phyloP scores from a whole-genome alignment of 2,113 vertebrate genomes.

The Tenebrosternarchus preto region DNA sequence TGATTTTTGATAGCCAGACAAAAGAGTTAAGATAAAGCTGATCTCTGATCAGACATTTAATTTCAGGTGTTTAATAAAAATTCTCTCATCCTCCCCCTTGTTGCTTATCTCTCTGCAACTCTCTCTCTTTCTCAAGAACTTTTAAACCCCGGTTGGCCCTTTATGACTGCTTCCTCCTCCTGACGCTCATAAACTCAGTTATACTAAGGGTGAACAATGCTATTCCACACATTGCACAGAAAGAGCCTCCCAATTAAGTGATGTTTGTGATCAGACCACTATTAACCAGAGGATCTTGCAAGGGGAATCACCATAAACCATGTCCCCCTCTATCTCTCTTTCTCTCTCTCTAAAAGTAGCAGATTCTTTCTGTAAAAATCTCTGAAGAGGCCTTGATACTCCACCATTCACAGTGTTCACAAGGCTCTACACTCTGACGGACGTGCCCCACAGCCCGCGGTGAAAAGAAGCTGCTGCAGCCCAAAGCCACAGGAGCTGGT shows the following conservation, averaged over 20 bases:
- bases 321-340: too few species aligned
- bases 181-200: slow-evolving; percentile 44
- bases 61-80: slow-evolving; percentile 71
- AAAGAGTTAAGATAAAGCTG: slow-evolving; percentile 61
- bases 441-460: neutral
- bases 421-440: too few species aligned
- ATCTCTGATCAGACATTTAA: slow-evolving; percentile 64
- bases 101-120: slow-evolving; percentile 29
- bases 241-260: slow-evolving; percentile 51
- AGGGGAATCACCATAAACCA: too few species aligned
- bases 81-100: slow-evolving; percentile 1
- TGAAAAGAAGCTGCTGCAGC: too few species aligned
- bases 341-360: too few species aligned
- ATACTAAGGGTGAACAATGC: neutral
- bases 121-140: slow-evolving; percentile 51
- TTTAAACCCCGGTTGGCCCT: slow-evolving; percentile 65
- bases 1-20: slow-evolving; percentile 57
- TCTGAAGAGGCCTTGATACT: too few species aligned
- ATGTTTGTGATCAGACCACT: slow-evolving; percentile 59
- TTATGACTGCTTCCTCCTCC: slow-evolving; percentile 47
- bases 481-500: too few species aligned
- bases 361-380: too few species aligned
- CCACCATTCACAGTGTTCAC: too few species aligned
- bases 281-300: slow-evolving; percentile 58
- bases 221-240: slow-evolving; percentile 19